Conservation (phyloP, 2,113 vertebrate species). For the Gallinago jamesoni region DNA sequence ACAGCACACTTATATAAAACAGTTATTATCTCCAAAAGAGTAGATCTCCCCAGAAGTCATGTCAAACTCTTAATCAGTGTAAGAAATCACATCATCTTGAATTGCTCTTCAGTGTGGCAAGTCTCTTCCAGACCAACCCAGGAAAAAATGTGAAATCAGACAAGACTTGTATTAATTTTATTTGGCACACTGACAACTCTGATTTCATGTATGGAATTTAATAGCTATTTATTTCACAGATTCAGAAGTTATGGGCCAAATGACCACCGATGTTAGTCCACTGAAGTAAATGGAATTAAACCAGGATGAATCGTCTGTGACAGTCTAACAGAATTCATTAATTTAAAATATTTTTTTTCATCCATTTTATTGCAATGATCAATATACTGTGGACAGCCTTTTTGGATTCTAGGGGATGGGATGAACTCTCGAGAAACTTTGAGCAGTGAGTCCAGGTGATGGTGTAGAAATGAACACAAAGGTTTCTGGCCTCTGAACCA, state of each 20-base stretch:
- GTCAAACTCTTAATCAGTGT: not conserved
- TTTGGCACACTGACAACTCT: not conserved
- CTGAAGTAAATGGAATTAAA: not conserved
- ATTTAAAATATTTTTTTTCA: not conserved
- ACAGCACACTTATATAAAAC: not conserved
- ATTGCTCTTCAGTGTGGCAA: not conserved
- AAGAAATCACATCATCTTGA: slow-evolving; percentile 30
- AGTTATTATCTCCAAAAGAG: not conserved
- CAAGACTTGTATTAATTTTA: not conserved
- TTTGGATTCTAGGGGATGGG: not conserved
- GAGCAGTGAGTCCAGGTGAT: not conserved
- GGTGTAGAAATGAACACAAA: not conserved
- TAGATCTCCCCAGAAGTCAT: not conserved
- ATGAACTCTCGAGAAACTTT: not conserved
- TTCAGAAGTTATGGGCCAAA: not conserved
- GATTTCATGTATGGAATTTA: not conserved
- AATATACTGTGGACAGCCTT: not conserved
- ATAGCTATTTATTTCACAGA: not conserved
- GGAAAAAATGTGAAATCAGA: slow-evolving; percentile 2
- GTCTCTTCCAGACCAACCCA: not conserved
- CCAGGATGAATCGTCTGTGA: not conserved
- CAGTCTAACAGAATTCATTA: not conserved
- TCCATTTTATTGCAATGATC: not conserved
- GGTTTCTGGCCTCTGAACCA: not conserved
- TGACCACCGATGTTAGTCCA: not conserved